phyloP scores from a whole-genome alignment of 2,888 invertebrate genomes.

The Tipula confusa region DNA sequence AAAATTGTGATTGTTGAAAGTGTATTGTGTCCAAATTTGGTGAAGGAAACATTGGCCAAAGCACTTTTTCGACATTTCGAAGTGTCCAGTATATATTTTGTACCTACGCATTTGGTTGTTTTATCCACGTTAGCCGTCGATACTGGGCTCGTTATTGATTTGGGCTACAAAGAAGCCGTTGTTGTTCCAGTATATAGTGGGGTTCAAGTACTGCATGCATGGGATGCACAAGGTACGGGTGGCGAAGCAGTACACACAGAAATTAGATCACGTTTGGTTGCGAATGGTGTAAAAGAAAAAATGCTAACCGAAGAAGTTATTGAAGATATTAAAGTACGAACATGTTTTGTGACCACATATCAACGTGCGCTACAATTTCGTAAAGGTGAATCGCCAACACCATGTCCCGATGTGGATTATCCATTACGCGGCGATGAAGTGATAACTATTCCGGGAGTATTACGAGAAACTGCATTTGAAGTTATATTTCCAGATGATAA shows the following conservation, averaged over 20 bases:
- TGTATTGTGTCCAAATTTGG: conserved; percentile 71
- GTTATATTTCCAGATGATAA: conserved; percentile 79
- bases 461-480: conserved; percentile 80
- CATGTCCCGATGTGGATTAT: conserved; percentile 63
- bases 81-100: conserved; percentile 74
- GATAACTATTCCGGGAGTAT: conserved; percentile 60
- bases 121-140: conserved; percentile 77
- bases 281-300: conserved; percentile 46
- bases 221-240: conserved; percentile 77
- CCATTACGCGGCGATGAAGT: conserved; percentile 60
- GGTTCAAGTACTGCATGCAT: conserved; percentile 76
- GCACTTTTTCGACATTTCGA: conserved; percentile 92
- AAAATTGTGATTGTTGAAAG: conserved; percentile 91
- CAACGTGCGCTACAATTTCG: conserved; percentile 60
- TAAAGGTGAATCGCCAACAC: conserved; percentile 50
- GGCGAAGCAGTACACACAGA: conserved; percentile 66
- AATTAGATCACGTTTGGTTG: conserved; percentile 53
- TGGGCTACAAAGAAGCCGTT: conserved; percentile 81
- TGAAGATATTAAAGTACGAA: conserved; percentile 78
- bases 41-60: conserved; percentile 83
- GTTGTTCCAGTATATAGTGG: conserved; percentile 83
- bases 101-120: conserved; percentile 80
- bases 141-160: conserved; percentile 78
- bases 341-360: conserved; percentile 80
- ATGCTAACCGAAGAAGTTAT: conserved; percentile 55